Evolutionary conservation across 2,888 invertebrate species (phyloP), one percentile per base, ranked within the genome.

Genomic region (Bedellia somnulentella): DNA sequence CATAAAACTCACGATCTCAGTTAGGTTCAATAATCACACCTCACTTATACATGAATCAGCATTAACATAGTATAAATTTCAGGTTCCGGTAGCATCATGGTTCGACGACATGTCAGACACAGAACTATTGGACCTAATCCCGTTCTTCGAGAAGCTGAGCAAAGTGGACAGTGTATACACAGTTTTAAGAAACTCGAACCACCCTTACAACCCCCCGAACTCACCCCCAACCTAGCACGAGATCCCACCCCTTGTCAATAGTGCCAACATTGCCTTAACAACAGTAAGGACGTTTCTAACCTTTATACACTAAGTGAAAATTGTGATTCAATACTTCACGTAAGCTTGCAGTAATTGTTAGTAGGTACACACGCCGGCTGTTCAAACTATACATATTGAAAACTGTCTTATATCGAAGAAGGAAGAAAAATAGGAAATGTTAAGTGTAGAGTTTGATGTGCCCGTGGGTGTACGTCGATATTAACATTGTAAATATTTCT

Each of bases 31-130:
- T n/a, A n/a, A n/a, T n/a, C n/a, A n/a, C n/a, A n/a, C n/a, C n/a
- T n/a, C n/a, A n/a, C n/a, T n/a, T n/a, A n/a, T n/a, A n/a, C n/a
- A n/a, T n/a, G n/a, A n/a, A n/a, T n/a, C n/a, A n/a, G n/a, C n/a
- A n/a, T n/a, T n/a, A n/a, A n/a, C n/a, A n/a, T n/a, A n/a, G n/a
- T n/a, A n/a, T n/a, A n/a, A 5, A 18, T 62, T 62, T 2, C 63
- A 91, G 90, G 95, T 99, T 66, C 96, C 98, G 57, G 97, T 99
- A 44, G 92, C 93, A 59, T 97, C 97, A 43, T 99, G 99, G 99
- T 99, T 99, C 78, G 98, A 99, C 77, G 99, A 99, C 76, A 92
- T 93, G 85, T 87, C 89, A 54, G 99, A 99, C 76, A 89, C 92
- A 37, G 98, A 99, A 76, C 83, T 99, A 43, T 81, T 94, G 56